Evolutionary conservation across 2,797 vertebrate species (phyloP).

Genomic region (Sphenodon punctatus): DNA sequence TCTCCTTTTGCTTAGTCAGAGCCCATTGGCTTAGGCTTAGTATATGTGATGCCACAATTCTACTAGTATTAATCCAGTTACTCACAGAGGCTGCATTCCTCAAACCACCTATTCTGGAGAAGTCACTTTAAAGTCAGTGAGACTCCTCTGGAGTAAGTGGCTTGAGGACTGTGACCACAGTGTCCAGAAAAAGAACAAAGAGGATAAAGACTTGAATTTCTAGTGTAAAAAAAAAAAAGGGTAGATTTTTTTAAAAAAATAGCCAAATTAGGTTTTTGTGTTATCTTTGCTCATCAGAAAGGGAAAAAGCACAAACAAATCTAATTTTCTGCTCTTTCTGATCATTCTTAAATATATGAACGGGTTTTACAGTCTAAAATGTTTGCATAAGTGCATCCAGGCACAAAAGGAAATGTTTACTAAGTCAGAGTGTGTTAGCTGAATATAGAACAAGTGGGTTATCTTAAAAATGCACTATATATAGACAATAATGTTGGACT

Average conservation of each 20-base stretch:
- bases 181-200: too few species aligned
- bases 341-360: neutral
- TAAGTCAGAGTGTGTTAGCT: slow-evolving; percentile 8
- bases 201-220: neutral
- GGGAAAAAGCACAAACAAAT: neutral
- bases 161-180: too few species aligned
- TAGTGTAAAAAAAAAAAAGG: neutral
- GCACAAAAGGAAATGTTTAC: neutral
- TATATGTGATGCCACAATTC: neutral
- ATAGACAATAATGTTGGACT: slow-evolving; percentile 29
- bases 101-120: too few species aligned
- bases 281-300: neutral
- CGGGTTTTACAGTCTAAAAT: too few species aligned
- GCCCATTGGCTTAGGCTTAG: neutral
- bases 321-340: neutral
- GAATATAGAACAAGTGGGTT: slow-evolving; percentile 21
- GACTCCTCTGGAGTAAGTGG: too few species aligned
- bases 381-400: neutral
- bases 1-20: neutral
- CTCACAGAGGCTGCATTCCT: too few species aligned
- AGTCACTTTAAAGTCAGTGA: too few species aligned
- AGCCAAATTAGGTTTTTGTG: neutral
- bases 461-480: slow-evolving; percentile 68
- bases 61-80: too few species aligned
- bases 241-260: neutral